phyloP scores from a whole-genome alignment of 2,888 invertebrate genomes.

The Sepiola atlantica region DNA sequence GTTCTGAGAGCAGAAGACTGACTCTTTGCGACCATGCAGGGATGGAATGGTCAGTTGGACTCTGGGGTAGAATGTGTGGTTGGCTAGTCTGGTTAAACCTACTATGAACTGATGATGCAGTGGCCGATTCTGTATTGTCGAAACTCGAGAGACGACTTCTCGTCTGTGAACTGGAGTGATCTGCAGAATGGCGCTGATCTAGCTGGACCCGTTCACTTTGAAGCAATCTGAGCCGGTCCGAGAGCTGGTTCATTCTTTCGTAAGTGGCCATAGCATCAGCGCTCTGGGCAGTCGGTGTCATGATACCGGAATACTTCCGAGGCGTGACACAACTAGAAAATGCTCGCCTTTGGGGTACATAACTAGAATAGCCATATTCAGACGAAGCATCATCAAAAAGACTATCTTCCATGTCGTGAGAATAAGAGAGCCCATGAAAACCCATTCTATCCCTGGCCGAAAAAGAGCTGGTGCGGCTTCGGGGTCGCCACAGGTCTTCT shows the following conservation, averaged over 20 bases:
- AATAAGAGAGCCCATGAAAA: neutral
- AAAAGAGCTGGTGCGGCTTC: neutral
- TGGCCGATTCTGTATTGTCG: neutral
- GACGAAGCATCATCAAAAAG: slow-evolving; percentile 35
- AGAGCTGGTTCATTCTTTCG: neutral
- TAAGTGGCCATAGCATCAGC: neutral
- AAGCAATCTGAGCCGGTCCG: neutral
- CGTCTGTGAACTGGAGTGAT: neutral
- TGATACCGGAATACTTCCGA: neutral
- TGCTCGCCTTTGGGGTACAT: neutral
- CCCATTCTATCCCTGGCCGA: neutral
- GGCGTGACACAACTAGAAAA: slow-evolving; percentile 41
- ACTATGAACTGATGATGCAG: neutral
- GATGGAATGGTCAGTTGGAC: neutral
- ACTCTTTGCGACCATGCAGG: slow-evolving; percentile 39
- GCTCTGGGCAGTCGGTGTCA: slow-evolving; percentile 14
- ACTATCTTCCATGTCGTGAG: neutral
- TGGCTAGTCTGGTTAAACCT: neutral
- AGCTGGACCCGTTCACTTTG: neutral
- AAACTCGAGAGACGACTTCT: neutral
- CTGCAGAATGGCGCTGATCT: neutral
- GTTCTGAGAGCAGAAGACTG: neutral
- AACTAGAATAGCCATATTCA: neutral
- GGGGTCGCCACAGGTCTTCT: neutral
- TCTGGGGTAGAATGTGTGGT: neutral